phyloP scores from a whole-genome alignment of 2,888 invertebrate genomes.

The Protonemura montana region DNA sequence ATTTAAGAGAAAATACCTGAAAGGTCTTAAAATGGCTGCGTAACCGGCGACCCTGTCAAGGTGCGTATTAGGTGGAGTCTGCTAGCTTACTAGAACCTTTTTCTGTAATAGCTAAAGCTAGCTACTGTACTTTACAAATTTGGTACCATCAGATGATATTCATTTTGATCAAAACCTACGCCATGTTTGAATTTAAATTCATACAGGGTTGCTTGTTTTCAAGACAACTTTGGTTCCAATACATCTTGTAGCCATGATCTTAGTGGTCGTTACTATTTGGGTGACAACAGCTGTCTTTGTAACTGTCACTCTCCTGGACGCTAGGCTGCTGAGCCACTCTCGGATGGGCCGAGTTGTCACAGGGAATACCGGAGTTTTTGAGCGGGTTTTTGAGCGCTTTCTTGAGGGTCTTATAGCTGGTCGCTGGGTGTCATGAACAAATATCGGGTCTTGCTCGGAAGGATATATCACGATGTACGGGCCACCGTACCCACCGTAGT shows the following conservation, averaged over 20 bases:
- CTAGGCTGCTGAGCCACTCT: neutral
- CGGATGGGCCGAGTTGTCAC: neutral
- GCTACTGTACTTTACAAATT: too few species aligned
- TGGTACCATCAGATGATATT: too few species aligned
- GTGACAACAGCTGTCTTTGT: neutral
- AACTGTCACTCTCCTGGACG: neutral
- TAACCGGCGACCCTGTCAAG: too few species aligned
- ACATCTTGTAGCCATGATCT: neutral
- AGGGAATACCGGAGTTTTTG: neutral
- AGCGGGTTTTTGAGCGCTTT: neutral
- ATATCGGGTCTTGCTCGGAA: conserved; percentile 1
- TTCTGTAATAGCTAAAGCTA: too few species aligned
- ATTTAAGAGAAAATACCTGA: too few species aligned
- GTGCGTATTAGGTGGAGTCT: too few species aligned
- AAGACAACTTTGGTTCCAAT: neutral
- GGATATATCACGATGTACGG: conserved; percentile 32
- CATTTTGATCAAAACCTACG: too few species aligned
- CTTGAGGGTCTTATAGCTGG: neutral
- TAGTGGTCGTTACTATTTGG: neutral
- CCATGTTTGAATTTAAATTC: too few species aligned
- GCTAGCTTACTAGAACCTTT: too few species aligned
- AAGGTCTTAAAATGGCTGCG: too few species aligned
- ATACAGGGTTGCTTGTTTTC: too few species aligned
- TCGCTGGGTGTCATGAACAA: conserved; percentile 1
- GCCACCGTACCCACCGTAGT: conserved; percentile 31